Percentiles rank a stretch among this genome's conserved stretches.
These are phyloP conservation scores for Megalurothrips usitatus DNA, from an alignment of 2,888 invertebrate genomes.

Conservation along the genomic window DNA sequence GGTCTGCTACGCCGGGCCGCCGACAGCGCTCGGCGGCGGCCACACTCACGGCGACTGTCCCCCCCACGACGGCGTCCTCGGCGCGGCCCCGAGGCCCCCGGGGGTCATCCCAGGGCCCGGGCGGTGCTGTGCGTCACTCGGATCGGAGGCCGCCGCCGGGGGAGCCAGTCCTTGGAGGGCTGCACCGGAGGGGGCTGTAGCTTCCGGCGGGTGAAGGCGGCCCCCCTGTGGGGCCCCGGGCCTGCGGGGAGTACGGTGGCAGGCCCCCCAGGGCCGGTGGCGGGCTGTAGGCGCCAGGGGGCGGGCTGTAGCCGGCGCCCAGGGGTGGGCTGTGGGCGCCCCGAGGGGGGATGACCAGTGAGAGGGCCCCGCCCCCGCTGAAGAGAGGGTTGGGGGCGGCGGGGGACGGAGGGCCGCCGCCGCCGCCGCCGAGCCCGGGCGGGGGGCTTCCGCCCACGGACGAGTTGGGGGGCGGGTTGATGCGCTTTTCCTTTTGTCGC, in stretches of 20 bases:
- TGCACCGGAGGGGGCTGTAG: conserved; percentile 15
- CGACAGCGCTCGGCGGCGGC: too few relatives aligned
- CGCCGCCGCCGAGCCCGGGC: not conserved
- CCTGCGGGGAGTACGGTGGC: not conserved
- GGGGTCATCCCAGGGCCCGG: not conserved
- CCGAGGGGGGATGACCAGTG: not conserved
- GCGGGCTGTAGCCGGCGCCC: conserved; percentile 5
- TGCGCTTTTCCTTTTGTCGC: conserved; percentile 93
- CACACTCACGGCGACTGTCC: too few relatives aligned
- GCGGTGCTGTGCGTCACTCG: not conserved
- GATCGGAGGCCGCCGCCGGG: not conserved
- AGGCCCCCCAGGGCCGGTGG: not conserved
- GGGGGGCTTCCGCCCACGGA: conserved; percentile 53
- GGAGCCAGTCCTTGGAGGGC: not conserved
- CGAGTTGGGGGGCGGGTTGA: conserved; percentile 72
- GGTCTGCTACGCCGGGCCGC: too few relatives aligned
- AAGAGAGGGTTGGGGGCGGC: conserved; percentile 7
- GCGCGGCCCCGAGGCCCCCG: too few relatives aligned
- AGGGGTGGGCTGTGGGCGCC: not conserved
- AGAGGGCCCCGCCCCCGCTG: conserved; percentile 16
- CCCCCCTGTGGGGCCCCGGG: not conserved
- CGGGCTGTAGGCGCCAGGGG: conserved; percentile 7
- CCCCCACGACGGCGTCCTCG: too few relatives aligned
- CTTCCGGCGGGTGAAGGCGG: conserved; percentile 3
- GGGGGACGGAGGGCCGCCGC: not conserved